Percentiles rank a stretch among this genome's conserved stretches.
These are phyloP conservation scores for Dermochelys coriacea DNA, from an alignment of 2,797 vertebrate genomes.

Conservation along the genomic window DNA sequence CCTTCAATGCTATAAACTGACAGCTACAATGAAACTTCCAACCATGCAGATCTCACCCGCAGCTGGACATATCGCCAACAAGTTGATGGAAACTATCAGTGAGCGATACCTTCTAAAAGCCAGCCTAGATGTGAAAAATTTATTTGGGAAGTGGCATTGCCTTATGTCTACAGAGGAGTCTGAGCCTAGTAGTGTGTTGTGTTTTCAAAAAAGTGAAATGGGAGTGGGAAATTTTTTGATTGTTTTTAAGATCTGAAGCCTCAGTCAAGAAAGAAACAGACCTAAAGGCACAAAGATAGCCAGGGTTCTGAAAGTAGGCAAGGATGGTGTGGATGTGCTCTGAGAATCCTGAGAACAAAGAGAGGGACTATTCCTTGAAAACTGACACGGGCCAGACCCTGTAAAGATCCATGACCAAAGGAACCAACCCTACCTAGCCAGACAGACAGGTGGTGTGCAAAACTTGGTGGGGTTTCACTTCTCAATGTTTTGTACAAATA, in stretches of 20 bases:
- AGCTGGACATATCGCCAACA: neutral
- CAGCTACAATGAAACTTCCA: neutral
- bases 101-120: neutral
- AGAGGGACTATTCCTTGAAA: conserved; percentile 27
- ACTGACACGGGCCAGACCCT: conserved; percentile 20
- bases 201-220: neutral
- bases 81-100: neutral
- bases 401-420: neutral
- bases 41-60: neutral
- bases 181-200: neutral
- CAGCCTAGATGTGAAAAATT: conserved; percentile 9
- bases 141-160: neutral
- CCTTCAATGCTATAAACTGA: neutral
- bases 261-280: conserved; percentile 9
- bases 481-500: neutral
- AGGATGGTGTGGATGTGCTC: conserved; percentile 6
- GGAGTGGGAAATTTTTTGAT: conserved; percentile 12
- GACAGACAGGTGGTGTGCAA: neutral
- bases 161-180: neutral
- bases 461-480: conserved; percentile 29
- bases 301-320: neutral
- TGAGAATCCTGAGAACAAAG: conserved; percentile 67
- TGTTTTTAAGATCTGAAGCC: neutral
- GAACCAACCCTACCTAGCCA: neutral
- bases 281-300: conserved; percentile 10